These are phyloP conservation scores for Tapirus indicus DNA, from an alignment of 2,797 vertebrate species.

Conservation along the genomic window DNA sequence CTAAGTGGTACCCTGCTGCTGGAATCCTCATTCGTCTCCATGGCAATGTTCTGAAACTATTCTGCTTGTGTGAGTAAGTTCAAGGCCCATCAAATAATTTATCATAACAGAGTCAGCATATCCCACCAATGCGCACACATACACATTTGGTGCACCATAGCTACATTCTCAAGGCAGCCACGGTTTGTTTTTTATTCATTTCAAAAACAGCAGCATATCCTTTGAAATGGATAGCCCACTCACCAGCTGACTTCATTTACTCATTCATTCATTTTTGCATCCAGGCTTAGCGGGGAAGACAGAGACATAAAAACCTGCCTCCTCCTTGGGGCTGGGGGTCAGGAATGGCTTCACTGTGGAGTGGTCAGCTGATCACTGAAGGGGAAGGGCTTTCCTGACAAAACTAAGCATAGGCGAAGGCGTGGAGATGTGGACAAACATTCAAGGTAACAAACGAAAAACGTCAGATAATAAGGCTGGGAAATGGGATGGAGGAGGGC, in stretches of 20 bases:
- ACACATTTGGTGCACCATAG: accelerated
- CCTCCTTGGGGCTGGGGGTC: not conserved
- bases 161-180: not conserved
- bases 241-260: not conserved
- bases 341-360: not conserved
- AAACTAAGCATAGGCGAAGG: not conserved
- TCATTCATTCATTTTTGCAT: not conserved
- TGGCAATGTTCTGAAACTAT: conserved; percentile 72
- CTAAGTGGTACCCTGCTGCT: conserved; percentile 75
- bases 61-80: conserved; percentile 61
- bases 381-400: not conserved
- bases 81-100: conserved; percentile 67
- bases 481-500: not conserved
- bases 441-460: not conserved
- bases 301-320: not conserved
- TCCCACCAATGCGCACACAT: not conserved
- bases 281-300: not conserved
- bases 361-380: not conserved
- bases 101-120: not conserved
- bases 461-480: not conserved
- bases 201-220: not conserved
- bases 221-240: not conserved
- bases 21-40: conserved; percentile 68
- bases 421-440: not conserved
- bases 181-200: not conserved